These are phyloP conservation scores for Miichthys miiuy DNA, from an alignment of 2,797 vertebrate species.

Conservation along the genomic window DNA sequence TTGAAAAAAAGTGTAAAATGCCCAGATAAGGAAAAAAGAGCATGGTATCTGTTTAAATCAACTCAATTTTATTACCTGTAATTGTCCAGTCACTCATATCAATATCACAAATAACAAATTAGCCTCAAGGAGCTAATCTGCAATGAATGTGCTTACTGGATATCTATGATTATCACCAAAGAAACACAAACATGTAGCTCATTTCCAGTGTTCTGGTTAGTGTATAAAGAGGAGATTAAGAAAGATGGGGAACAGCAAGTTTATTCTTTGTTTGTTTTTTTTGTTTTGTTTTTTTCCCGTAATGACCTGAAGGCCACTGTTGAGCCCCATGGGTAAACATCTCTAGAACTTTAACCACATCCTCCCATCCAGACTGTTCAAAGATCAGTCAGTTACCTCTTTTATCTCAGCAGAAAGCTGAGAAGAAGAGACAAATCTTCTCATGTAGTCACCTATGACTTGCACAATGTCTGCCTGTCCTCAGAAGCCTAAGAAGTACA, in stretches of 20 bases:
- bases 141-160: not conserved
- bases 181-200: not conserved
- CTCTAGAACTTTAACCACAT: conserved; percentile 27
- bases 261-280: conserved; percentile 31
- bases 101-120: not conserved
- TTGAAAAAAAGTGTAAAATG: not conserved
- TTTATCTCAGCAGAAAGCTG: conserved; percentile 23
- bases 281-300: conserved; percentile 5
- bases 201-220: not conserved
- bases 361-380: conserved; percentile 8
- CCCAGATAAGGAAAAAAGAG: not conserved
- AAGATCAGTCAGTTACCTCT: conserved; percentile 35
- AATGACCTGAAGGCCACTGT: conserved; percentile 24
- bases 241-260: conserved; percentile 15
- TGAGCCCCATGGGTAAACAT: conserved; percentile 26
- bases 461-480: not conserved
- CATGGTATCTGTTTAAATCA: not conserved
- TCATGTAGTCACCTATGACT: conserved; percentile 11
- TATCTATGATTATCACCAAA: not conserved
- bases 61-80: not conserved
- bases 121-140: not conserved
- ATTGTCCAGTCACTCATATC: not conserved
- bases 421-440: conserved; percentile 3
- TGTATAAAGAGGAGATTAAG: not conserved
- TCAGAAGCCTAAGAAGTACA: not conserved